Percentiles rank a stretch among this genome's conserved stretches.
phyloP scores from a whole-genome alignment of 2,888 invertebrate species.

The Cremastobaeus sp. region DNA sequence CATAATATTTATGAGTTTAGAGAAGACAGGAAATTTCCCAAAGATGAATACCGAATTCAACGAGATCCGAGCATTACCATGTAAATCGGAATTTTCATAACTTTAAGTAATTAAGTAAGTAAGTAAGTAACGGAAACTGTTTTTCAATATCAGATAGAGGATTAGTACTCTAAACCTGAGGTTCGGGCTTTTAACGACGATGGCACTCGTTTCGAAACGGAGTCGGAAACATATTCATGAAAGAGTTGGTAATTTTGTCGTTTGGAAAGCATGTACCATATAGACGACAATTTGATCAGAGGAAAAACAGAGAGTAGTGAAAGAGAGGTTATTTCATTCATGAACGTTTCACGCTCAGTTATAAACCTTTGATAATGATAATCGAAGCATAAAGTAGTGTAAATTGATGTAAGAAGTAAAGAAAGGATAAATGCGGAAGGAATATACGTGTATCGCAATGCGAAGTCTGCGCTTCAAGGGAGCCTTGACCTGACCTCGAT shows the following conservation, averaged over 20 bases:
- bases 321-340: no score
- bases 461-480: slow-evolving; percentile 69
- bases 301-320: no score
- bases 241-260: no score
- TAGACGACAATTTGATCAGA: no score
- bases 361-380: not conserved
- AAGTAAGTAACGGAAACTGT: slow-evolving; percentile 31
- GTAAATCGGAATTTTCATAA: slow-evolving; percentile 23
- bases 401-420: slow-evolving; percentile 1
- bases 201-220: no score
- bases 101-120: slow-evolving; percentile 26
- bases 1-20: slow-evolving; percentile 19
- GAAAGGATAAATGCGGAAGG: slow-evolving; percentile 39
- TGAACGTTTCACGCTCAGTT: no score
- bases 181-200: no score
- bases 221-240: no score
- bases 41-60: slow-evolving; percentile 10
- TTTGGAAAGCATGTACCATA: no score
- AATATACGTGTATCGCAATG: slow-evolving; percentile 41
- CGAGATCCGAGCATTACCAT: slow-evolving; percentile 7
- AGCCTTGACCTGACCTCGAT: slow-evolving; percentile 79
- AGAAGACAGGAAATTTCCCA: slow-evolving; percentile 13
- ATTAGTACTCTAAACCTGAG: no score
- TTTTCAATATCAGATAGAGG: slow-evolving; percentile 13
- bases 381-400: slow-evolving; percentile 1